Evolutionary conservation across 2,113 vertebrate species (phyloP).

Genomic region (Dipodomys merriami): DNA sequence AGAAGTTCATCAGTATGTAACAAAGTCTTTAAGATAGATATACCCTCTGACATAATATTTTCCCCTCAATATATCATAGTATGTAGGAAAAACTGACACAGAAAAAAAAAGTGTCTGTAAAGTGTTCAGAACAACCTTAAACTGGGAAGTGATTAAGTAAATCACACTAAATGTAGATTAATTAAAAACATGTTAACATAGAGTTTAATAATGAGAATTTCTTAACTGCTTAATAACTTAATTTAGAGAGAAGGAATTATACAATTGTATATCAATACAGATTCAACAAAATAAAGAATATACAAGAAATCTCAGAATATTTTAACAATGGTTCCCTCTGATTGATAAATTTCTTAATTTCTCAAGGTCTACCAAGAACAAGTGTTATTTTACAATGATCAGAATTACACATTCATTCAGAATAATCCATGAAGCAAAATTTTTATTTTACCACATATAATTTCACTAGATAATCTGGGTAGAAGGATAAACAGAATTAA

Average conservation of each 20-base stretch:
- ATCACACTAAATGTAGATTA: conserved; percentile 38
- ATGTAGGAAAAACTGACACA: neutral
- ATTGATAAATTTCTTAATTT: neutral
- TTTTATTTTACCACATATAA: neutral
- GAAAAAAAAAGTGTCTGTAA: neutral
- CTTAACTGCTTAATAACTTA: conserved; percentile 53
- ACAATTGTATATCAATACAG: conserved; percentile 40
- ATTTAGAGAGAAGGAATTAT: conserved; percentile 35
- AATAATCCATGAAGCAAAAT: conserved; percentile 33
- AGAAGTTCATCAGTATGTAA: neutral
- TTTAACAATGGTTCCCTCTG: conserved; percentile 6
- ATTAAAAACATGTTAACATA: conserved; percentile 60
- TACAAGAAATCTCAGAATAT: conserved; percentile 41
- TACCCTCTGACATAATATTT: neutral
- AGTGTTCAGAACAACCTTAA: conserved; percentile 47
- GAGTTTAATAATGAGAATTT: conserved; percentile 59
- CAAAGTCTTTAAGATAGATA: neutral
- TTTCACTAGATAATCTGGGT: neutral
- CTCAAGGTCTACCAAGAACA: conserved; percentile 15
- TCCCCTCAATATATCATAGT: conserved; percentile 42
- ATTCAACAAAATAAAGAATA: conserved; percentile 3
- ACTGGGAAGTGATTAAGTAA: conserved; percentile 57
- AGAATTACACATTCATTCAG: conserved; percentile 44
- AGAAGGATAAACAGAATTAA: neutral
- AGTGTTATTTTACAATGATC: conserved; percentile 23